Conservation (phyloP, 2,888 invertebrate species). For the Deilephila porcellus region DNA sequence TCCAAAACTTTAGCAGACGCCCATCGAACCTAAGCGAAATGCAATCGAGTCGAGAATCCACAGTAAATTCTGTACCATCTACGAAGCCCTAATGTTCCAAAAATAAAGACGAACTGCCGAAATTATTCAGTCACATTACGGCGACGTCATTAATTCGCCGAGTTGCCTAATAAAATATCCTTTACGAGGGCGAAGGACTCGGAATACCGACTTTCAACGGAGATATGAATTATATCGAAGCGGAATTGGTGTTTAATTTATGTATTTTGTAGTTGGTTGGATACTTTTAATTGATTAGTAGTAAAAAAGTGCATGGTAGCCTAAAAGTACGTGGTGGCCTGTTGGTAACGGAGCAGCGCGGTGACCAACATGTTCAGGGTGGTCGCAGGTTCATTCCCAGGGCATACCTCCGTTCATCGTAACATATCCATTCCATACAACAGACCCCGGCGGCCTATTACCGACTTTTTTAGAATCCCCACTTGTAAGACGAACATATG, state of each 20-base stretch:
- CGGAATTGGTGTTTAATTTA: neutral
- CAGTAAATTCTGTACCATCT: conserved; percentile 13
- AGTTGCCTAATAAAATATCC: conserved; percentile 22
- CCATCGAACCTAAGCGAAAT: neutral
- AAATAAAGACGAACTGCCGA: conserved; percentile 24
- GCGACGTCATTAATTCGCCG: conserved; percentile 20
- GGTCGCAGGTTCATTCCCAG: no score
- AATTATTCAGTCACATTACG: conserved; percentile 25
- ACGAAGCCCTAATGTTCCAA: conserved; percentile 8
- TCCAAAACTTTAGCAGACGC: neutral
- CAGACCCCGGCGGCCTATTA: no score
- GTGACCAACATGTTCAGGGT: no score
- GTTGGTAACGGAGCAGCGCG: no score
- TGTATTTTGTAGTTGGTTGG: no score
- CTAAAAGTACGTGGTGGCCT: no score
- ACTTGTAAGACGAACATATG: no score
- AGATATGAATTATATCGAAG: neutral
- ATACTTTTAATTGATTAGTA: no score
- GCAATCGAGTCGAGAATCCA: neutral
- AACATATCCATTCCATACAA: no score
- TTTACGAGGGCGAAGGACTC: conserved; percentile 5
- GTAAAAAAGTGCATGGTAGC: no score
- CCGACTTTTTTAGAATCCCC: no score
- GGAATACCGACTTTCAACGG: neutral
- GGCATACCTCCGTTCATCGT: no score